Evolutionary conservation across 2,797 vertebrate species (phyloP), one percentile per base, ranked within the genome.

Genomic region (Semaprochilodus insignis): DNA sequence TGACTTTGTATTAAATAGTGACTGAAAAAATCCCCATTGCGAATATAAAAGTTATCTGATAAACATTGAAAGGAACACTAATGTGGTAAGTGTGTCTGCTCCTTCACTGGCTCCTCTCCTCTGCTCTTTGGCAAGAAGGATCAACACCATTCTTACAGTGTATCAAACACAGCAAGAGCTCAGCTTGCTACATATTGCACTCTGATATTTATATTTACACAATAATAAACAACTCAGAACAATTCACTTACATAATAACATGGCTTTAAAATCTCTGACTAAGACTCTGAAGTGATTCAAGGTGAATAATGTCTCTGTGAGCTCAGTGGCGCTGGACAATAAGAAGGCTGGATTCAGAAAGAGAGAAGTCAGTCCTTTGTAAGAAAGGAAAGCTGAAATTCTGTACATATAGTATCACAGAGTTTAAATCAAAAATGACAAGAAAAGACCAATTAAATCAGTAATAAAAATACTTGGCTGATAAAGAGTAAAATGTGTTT

Each of bases 1-100:
- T 93, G 95, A 95, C 89, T 96, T 95, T 95, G 94, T 96, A 96
- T 98, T 99, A 98, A 99, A 99, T 97, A 96, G 95, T 97, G 96
- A 96, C 94, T 93, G 95, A 96, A 93, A 89, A 87, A 21, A 69
- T n/a, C 91, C 92, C 94, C 93, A 79, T 34, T 79, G 74, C 27
- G 79, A 96, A 97, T 98, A 98, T 95, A 99, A 98, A 96, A 98
- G 94, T 72, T 94, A 94, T 95, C 94, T 94, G 92, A 95, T 93
- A 91, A 95, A 96, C 92, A 95, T 95, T 94, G 93, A 91, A 96
- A 94, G 92, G 90, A 96, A 97, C 96, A 97, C 94, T 93, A 94
- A 94, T 93, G 96, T 93, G 95, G 95, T 95, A 95, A 96, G n/a
- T 90, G n/a, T 90, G 92, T 94, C 93, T 93, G 94, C 85, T 91